Conservation (phyloP, 2,797 vertebrate genomes). For the Trachops cirrhosus region DNA sequence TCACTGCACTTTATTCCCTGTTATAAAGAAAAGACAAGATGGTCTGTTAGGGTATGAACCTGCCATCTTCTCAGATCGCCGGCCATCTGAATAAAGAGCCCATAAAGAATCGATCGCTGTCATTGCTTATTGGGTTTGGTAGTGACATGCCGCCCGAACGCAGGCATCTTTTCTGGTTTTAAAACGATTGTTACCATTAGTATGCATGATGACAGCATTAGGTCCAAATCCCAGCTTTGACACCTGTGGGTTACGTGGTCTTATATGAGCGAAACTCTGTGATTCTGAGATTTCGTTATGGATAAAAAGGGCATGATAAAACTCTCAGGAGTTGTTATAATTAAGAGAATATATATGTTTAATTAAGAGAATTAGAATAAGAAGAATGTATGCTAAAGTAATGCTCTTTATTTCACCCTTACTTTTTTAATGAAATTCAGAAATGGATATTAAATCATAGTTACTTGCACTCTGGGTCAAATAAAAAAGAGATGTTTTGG, state of each 20-base stretch:
- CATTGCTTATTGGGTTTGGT: too few species aligned
- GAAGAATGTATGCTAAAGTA: not conserved
- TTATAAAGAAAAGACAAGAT: too few species aligned
- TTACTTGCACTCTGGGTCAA: not conserved
- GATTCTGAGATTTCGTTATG: not conserved
- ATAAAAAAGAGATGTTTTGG: not conserved
- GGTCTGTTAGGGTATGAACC: too few species aligned
- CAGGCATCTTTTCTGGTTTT: too few species aligned
- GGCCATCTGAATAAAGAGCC: too few species aligned
- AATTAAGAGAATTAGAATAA: not conserved
- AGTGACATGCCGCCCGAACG: too few species aligned
- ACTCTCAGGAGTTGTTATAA: not conserved
- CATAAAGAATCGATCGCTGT: too few species aligned
- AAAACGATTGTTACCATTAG: not conserved
- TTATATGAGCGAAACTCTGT: not conserved
- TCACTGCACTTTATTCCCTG: too few species aligned
- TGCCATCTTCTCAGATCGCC: too few species aligned
- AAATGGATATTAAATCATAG: not conserved
- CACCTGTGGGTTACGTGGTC: not conserved
- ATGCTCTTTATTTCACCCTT: not conserved
- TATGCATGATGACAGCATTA: not conserved
- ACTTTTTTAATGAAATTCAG: not conserved
- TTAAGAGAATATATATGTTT: not conserved
- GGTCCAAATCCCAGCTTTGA: not conserved
- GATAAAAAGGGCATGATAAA: not conserved